Base-by-base conservation (phyloP, 2,113 vertebrate genomes). In the Boleophthalmus pectinirostris region DNA sequence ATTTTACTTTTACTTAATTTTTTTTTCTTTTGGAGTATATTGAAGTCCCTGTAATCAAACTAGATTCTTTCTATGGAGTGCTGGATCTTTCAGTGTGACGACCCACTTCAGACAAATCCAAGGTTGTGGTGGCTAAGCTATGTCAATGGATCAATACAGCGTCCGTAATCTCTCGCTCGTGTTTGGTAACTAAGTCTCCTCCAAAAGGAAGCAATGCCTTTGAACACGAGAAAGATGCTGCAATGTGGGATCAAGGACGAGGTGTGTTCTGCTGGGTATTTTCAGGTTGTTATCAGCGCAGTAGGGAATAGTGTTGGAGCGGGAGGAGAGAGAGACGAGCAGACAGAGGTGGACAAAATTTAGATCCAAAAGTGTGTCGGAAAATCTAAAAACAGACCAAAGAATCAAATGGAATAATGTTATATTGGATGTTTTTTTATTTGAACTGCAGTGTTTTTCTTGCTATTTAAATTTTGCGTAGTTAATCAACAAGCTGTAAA, bases 251-350 rank as follows among this genome's bases (percentile, higher is more conserved):
- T 87, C 75, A 86, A 89, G 86, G 88, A 87, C 79, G 20, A 53
- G 78, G 73, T 80, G 72, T 85, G 81, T 85, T 85, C 67, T 77
- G 15, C 14, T 5, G 75, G 77, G 72, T 85, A 75, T 75, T 89
- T 68, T 85, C 85, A 68, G 70, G 79, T 79, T 86, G 84, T 86
- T 84, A 87, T 84, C 84, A 87, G 67, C 79, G 61, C 84, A 84
- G 81, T 18, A 15, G 79, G 61, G 46, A 61, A 15, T 64, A 75
- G 61, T 68, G 67, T 49, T 49, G 21, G 43, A 77, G 73, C 65
- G 71, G 66, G 78, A 69, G 29, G 46, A 70, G 65, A 66, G 23
- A 18, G 68, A 65, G 75, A 14, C 7, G 68, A 70, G 67, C 57
- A 72, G 70, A 86, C 65, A 76, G 74, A 82, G 74, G 25, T 1